phyloP scores from a whole-genome alignment of 2,888 invertebrate genomes.

The Catocala fraxini region DNA sequence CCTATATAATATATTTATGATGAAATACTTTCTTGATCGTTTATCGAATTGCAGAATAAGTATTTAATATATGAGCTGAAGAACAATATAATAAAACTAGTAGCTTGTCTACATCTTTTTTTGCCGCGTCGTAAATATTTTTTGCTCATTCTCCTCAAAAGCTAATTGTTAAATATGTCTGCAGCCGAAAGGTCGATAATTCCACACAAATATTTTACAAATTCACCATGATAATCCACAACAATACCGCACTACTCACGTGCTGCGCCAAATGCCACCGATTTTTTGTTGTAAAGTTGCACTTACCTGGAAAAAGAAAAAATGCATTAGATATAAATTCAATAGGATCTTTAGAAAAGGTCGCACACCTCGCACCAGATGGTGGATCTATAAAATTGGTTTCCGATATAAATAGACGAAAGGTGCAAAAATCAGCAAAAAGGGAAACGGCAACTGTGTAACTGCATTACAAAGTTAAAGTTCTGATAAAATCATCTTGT shows the following conservation, averaged over 20 bases:
- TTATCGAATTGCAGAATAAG: background rate
- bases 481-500: constrained; percentile 27
- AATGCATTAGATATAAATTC: constrained; percentile 70
- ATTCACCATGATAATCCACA: constrained; percentile 41
- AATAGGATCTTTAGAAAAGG: constrained; percentile 71
- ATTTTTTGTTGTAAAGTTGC: constrained; percentile 58
- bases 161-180: constrained; percentile 12
- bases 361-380: constrained; percentile 71
- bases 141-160: background rate
- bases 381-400: constrained; percentile 71
- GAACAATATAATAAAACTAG: too few relatives aligned
- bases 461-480: constrained; percentile 53
- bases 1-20: too few relatives aligned
- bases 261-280: constrained; percentile 51
- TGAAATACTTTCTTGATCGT: too few relatives aligned
- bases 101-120: too few relatives aligned
- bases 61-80: background rate
- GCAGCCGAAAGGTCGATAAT: constrained; percentile 17
- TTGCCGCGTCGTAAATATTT: background rate
- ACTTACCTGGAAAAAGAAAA: constrained; percentile 77
- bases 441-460: constrained; percentile 73
- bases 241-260: constrained; percentile 60
- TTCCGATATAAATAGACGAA: constrained; percentile 65
- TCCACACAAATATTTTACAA: constrained; percentile 23
- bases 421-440: constrained; percentile 75